Evolutionary conservation across 2,113 vertebrate genomes (phyloP), one percentile per base, ranked within the genome.

Genomic region (Limnothrissa miodon): DNA sequence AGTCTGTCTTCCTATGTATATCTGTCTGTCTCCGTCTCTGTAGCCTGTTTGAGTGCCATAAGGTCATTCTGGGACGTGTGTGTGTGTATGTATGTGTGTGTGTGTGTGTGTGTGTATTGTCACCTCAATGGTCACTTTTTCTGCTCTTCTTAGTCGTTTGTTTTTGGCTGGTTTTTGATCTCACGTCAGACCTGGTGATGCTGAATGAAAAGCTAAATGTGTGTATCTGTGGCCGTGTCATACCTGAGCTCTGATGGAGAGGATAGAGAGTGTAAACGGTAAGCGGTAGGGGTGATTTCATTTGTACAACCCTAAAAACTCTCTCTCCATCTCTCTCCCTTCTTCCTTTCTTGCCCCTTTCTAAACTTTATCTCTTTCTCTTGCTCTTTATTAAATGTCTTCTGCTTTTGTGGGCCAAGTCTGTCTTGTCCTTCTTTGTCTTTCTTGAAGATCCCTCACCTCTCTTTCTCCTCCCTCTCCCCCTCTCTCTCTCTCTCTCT

Each of bases 211-310:
- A 56, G 19, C 46, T 2, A 48, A 48, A 42, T 42, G 6, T 42
- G 42, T 42, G 42, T 42, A 6, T 17, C 15, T 48, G 15, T 15
- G 46, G 10, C 15, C 10, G 10, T 48, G 11, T 48, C 17, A 17
- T 21, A 21, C 48, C 48, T 53, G 17, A 21, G 48, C 19, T 53
- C 48, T 53, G 46, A 42, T 42, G 6, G 42, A 42, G 42, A 42
- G 42, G 42, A 42, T 53, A 0, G 17, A 53, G 36, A n/a, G 2
- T 74, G 36, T 66, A 48, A n/a, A n/a, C n/a, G 85, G 80, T 82
- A 59, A 83, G 79, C 79, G 45, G 53, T 29, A n/a, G 78, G 80
- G 53, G 78, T 79, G 29, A 45, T 83, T 45, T 44, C 36, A 62
- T 81, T 42, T 62, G 48, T 6, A 36, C 79, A 46, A 33, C 78